phyloP scores from a whole-genome alignment of 2,113 vertebrate species.

The Lanius ludovicianus region DNA sequence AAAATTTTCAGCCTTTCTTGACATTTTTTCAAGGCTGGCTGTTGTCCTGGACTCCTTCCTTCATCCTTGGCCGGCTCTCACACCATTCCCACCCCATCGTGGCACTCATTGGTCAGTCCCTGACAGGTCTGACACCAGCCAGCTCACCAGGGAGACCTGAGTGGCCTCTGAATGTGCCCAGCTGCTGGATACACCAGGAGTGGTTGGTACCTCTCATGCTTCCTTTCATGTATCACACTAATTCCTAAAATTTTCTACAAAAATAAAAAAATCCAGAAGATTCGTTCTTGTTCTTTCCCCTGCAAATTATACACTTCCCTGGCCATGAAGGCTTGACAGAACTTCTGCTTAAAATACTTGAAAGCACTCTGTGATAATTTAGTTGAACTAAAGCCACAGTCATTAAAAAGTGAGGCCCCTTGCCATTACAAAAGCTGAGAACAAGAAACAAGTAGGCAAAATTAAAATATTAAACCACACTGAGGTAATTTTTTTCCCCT shows the following conservation, averaged over 20 bases:
- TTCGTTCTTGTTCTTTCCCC: not conserved
- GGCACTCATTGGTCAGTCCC: fast-evolving
- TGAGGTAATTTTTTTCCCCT: fast-evolving
- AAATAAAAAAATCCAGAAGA: not conserved
- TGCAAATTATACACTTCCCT: not conserved
- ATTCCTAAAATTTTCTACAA: not conserved
- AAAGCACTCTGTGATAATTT: not conserved
- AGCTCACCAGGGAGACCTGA: not conserved
- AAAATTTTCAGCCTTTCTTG: not conserved
- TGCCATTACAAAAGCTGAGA: not conserved
- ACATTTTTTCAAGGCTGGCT: not conserved
- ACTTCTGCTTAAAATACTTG: not conserved
- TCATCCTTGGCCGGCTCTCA: not conserved
- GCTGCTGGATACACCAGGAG: not conserved
- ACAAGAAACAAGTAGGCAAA: not conserved
- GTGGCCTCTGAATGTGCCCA: not conserved
- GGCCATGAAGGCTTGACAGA: not conserved
- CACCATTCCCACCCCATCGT: not conserved
- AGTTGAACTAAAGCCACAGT: not conserved
- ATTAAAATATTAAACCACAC: not conserved
- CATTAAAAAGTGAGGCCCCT: not conserved
- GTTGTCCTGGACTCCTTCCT: not conserved
- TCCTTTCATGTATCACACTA: not conserved
- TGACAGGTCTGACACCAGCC: not conserved
- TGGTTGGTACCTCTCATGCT: not conserved